A percentile compares a stretch with the other conserved stretches of the same genome.
These are phyloP conservation scores for Ophion costatus DNA, from an alignment of 2,888 invertebrate genomes.

Conservation along the genomic window DNA sequence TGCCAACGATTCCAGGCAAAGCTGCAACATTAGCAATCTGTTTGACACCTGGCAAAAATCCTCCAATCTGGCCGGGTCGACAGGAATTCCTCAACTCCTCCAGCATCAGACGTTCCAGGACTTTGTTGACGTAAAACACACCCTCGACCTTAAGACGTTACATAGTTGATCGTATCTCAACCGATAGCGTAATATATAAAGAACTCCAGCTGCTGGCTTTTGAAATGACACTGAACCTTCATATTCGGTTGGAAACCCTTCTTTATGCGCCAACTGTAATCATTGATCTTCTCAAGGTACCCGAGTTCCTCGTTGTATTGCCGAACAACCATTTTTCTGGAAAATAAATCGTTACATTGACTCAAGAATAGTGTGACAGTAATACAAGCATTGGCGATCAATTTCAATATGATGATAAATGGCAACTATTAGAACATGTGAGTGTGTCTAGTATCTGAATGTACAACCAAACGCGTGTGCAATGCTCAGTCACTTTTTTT, in stretches of 20 bases:
- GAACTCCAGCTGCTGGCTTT: background rate
- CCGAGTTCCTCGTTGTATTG: constrained; percentile 96
- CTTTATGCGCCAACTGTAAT: constrained; percentile 96
- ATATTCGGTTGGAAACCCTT: constrained; percentile 99
- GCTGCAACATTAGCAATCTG: constrained; percentile 99
- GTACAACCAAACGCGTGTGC: too few species aligned
- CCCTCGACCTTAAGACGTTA: constrained; percentile 91
- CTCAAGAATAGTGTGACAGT: too few species aligned
- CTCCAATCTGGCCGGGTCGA: constrained; percentile 95
- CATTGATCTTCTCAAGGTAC: constrained; percentile 94
- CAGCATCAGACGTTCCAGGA: constrained; percentile 97
- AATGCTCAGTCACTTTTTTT: too few species aligned
- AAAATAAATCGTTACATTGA: background rate
- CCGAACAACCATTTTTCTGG: constrained; percentile 91
- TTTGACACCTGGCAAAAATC: constrained; percentile 99
- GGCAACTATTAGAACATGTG: too few species aligned
- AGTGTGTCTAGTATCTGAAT: too few species aligned
- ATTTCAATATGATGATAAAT: too few species aligned
- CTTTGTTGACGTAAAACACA: constrained; percentile 96
- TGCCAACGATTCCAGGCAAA: constrained; percentile 97
- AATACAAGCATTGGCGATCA: too few species aligned
- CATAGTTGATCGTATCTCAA: constrained; percentile 27
- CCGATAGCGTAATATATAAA: background rate
- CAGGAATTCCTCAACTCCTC: constrained; percentile 97
- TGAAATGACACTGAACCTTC: constrained; percentile 87